Conservation (phyloP, 2,113 vertebrate species). For the Raphicerus campestris region DNA sequence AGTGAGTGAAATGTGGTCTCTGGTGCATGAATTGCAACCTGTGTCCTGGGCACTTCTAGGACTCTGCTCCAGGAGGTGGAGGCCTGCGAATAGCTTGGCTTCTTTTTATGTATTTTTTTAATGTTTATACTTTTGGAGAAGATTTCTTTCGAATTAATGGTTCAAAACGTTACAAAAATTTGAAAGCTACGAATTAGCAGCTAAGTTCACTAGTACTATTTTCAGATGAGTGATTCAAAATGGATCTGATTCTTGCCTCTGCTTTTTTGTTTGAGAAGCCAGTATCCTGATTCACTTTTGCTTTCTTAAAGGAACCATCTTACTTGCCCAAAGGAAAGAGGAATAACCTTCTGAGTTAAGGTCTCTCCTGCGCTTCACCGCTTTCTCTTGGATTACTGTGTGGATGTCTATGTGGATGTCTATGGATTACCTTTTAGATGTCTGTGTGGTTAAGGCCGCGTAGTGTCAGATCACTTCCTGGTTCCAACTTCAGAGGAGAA, state of each 20-base stretch:
- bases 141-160: not conserved
- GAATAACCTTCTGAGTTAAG: slow-evolving; percentile 25
- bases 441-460: slow-evolving; percentile 38
- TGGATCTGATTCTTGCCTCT: not conserved
- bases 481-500: slow-evolving; percentile 40
- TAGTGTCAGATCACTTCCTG: slow-evolving; percentile 45
- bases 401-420: slow-evolving; percentile 59
- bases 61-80: not conserved
- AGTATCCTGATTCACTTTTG: not conserved
- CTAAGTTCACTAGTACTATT: not conserved
- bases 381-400: slow-evolving; percentile 39
- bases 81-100: not conserved
- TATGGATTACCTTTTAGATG: slow-evolving; percentile 50
- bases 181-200: not conserved
- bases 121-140: not conserved
- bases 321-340: slow-evolving; percentile 4
- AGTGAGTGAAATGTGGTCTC: not conserved
- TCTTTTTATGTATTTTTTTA: not conserved
- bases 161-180: not conserved
- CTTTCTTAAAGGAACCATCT: not conserved
- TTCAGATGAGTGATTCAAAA: not conserved
- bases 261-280: not conserved
- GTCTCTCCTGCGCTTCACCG: not conserved
- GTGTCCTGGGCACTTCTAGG: no score
- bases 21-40: not conserved